Evolutionary conservation across 2,888 invertebrate species (phyloP), one percentile per base, ranked within the genome.

Genomic region (Odiellus spinosus): DNA sequence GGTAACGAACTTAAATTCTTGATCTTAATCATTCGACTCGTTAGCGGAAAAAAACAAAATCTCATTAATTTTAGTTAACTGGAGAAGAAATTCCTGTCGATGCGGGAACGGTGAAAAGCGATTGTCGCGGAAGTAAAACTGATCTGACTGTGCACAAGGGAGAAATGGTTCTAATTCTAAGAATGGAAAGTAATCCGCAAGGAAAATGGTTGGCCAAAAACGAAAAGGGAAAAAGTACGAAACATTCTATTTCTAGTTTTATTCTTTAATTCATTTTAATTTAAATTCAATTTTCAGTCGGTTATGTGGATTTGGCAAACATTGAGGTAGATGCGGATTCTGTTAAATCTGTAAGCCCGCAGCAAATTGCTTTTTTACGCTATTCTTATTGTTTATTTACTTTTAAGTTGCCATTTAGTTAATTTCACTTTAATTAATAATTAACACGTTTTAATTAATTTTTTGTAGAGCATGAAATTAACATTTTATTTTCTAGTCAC

Each of bases 291-390:
- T 43, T 54, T 51, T 19, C 41, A 56, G 56, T 55, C 44, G 56
- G 56, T 19, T 56, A 54, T 38, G 53, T 56, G 47, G 55, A 56
- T 33, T 46, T 55, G 44, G 47, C 52, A 39, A 56, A 54, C 45
- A 54, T 56, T 34, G 53, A 51, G 48, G 51, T 56, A 44, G 56
- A 56, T 42, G 50, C 54, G 26, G 54, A 55, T 38, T 55, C 55
- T 38, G 50, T 56, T 39, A 56, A 56, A 51, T 54, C 53, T 48
- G 56, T 56, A 56, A 55, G 56, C 47, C 39, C 19, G 17, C 4
- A 3, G 39, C 39, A 18, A 39, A 39, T 19, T n/a, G 17, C 14
- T 39, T 39, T 39, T 39, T 18, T 14, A 36, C 5, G 17, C 19
- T 39, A 18, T 15, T 14, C 5, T n/a, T 34, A 15, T 39, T n/a